Percentiles rank a stretch among this genome's conserved stretches.
These are phyloP conservation scores for Hirtodrosophila cameraria DNA, from an alignment of 2,888 invertebrate species.

Conservation along the genomic window DNA sequence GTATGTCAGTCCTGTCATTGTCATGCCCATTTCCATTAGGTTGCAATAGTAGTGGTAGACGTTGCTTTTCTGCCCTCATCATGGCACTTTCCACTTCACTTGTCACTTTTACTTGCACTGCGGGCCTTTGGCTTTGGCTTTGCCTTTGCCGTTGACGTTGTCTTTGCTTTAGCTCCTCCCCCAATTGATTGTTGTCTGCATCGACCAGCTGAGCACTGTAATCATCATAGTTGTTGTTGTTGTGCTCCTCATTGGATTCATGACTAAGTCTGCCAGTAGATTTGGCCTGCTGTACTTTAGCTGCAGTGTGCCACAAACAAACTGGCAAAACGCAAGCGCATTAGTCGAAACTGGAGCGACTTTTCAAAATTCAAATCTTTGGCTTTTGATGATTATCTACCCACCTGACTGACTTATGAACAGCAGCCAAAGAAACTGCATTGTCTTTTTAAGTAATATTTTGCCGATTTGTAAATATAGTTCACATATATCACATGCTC, in stretches of 20 bases:
- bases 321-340: conserved; percentile 68
- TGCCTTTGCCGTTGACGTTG: conserved; percentile 25
- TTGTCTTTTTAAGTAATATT: conserved; percentile 12
- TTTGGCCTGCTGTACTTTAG: conserved; percentile 50
- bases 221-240: conserved; percentile 51
- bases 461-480: not conserved
- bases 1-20: conserved; percentile 43
- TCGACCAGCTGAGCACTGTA: conserved; percentile 47
- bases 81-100: conserved; percentile 79
- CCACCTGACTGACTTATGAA: conserved; percentile 66
- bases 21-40: conserved; percentile 36
- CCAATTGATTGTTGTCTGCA: conserved; percentile 75
- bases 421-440: conserved; percentile 42
- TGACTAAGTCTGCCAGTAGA: conserved; percentile 18
- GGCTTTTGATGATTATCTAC: conserved; percentile 24
- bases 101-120: conserved; percentile 79
- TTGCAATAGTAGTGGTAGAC: not conserved
- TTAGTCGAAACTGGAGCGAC: conserved; percentile 66
- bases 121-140: conserved; percentile 58
- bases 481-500: conserved; percentile 7
- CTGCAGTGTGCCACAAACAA: conserved; percentile 74
- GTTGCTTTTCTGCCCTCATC: conserved; percentile 32
- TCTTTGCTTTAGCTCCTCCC: conserved; percentile 18
- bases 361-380: conserved; percentile 9
- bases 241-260: conserved; percentile 10